These are phyloP conservation scores for Mormoops blainvillei DNA, from an alignment of 2,113 vertebrate species.

Conservation along the genomic window DNA sequence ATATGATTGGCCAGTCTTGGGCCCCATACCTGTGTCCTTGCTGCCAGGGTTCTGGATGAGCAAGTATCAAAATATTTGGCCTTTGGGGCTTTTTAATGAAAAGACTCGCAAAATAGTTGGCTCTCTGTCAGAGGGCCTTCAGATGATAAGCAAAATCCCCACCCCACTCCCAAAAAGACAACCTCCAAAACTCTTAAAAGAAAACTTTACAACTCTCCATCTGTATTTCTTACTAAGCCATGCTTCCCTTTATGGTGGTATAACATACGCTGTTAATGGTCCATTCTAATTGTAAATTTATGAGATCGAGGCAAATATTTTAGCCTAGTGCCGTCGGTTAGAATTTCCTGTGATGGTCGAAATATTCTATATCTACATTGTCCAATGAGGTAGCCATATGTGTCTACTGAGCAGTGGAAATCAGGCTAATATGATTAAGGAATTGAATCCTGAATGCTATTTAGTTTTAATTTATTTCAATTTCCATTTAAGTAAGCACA, in stretches of 20 bases:
- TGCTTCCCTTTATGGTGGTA: neutral
- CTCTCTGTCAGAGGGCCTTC: neutral
- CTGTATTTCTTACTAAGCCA: neutral
- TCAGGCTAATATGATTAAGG: neutral
- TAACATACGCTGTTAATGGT: neutral
- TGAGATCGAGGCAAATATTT: neutral
- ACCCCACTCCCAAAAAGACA: neutral
- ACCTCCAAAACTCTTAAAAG: neutral
- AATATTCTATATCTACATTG: neutral
- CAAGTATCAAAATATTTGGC: neutral
- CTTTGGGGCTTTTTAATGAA: neutral
- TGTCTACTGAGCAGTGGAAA: neutral
- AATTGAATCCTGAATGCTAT: neutral
- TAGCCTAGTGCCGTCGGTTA: neutral
- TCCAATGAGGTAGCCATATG: neutral
- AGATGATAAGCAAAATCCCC: neutral
- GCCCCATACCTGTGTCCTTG: neutral
- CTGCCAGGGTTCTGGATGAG: neutral
- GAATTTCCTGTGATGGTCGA: neutral
- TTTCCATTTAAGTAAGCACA: neutral
- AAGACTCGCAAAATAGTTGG: slow-evolving; percentile 9
- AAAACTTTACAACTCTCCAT: neutral
- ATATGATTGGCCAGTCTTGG: neutral
- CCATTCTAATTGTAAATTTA: neutral
- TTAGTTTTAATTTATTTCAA: neutral